Evolutionary conservation across 2,797 vertebrate species (phyloP), one percentile per base, ranked within the genome.

Genomic region (Odontamblyopus lacepedii): DNA sequence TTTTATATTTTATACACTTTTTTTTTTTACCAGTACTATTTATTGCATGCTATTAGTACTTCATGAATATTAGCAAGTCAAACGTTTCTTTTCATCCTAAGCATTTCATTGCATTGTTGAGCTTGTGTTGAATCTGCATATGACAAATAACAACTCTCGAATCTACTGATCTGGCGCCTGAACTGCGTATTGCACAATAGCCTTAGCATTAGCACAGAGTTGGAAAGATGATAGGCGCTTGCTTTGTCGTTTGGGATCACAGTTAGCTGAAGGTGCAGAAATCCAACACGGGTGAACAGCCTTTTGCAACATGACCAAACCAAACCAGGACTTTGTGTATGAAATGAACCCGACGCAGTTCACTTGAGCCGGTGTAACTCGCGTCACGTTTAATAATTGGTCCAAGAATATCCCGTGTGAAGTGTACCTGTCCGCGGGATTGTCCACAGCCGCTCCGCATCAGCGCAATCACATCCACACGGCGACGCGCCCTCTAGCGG

Each of bases 401-500:
- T 56, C 13, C n/a, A n/a, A n/a, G n/a, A 55, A n/a, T 19, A 53
- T 5, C 51, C 51, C 19, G 16, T 19, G 18, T n/a, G n/a, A 55
- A n/a, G 18, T 55, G 51, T 18, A 8, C 30, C 30, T 30, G 63
- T 15, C 63, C 3, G 5, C 16, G n/a, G 29, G 26, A 66, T 29
- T 51, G 64, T 51, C 64, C 64, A 19, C 64, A 66, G 41, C 64
- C 19, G 64, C 64, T 66, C 44, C 44, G 26, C 26, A 66, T 66
- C 64, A 66, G 64, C 64, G 23, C 64, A 30, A 66, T 66, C 19
- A 53, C 16, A 32, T 13, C 27, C 66, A 29, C 44, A 48, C 44
- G 44, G 5, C 6, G 48, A 65, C 18, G 78, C 79, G 79, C 93
- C 92, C 92, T 94, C 93, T 93, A 87, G 84, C 78, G 92, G 90